Conservation (phyloP, 2,888 invertebrate genomes). For the Frankliniella fusca region DNA sequence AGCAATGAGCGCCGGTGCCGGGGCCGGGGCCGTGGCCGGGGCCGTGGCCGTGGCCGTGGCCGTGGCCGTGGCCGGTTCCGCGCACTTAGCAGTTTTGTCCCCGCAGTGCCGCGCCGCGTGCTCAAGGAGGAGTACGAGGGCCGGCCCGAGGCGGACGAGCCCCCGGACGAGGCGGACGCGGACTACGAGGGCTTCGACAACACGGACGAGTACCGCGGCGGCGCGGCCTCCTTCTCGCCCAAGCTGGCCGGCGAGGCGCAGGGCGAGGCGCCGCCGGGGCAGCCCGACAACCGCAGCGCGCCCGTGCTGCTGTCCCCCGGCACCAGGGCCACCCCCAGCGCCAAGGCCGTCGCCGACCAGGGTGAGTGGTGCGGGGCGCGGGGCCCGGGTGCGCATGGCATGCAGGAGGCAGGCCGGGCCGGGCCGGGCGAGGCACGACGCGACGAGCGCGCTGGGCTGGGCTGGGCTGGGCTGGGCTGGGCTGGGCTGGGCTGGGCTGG, state of each 20-base stretch:
- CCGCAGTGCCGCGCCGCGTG: constrained; percentile 75
- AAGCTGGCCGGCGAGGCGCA: constrained; percentile 47
- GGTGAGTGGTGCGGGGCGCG: not conserved
- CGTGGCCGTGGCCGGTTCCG: no score
- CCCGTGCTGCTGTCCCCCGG: constrained; percentile 11
- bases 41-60: no score
- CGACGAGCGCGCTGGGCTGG: no score
- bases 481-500: no score
- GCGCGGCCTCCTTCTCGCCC: constrained; percentile 54
- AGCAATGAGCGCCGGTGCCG: no score
- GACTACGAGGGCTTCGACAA: constrained; percentile 51
- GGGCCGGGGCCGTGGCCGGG: no score
- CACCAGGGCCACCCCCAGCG: constrained; percentile 20
- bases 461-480: no score
- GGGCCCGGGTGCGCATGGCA: not conserved
- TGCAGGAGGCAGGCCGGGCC: no score
- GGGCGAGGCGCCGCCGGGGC: constrained; percentile 38
- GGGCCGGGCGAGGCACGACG: no score
- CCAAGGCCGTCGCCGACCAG: constrained; percentile 11
- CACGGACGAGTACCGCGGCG: constrained; percentile 49
- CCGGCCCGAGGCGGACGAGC: constrained; percentile 70
- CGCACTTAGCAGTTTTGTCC: constrained; percentile 33
- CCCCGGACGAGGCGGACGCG: constrained; percentile 47
- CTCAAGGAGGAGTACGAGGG: constrained; percentile 78
- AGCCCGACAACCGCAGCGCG: constrained; percentile 14